These are phyloP conservation scores for Apolygus lucorum DNA, from an alignment of 1,140 invertebrate genomes.

Conservation along the genomic window DNA sequence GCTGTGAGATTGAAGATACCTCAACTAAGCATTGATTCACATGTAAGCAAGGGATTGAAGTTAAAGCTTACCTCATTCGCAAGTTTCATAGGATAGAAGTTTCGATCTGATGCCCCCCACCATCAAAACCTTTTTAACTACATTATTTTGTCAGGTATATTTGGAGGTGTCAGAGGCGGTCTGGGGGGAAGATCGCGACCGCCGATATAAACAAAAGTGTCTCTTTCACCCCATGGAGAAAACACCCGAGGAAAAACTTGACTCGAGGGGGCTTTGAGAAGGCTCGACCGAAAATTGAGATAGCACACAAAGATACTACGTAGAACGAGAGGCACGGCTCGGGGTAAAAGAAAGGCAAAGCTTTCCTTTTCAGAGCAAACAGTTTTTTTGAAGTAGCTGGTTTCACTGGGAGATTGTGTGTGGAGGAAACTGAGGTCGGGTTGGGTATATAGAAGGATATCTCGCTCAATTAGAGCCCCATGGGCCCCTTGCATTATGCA, in stretches of 20 bases:
- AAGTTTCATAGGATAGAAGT: too few species aligned
- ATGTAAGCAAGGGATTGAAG: too few species aligned
- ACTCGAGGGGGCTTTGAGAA: conserved; percentile 2
- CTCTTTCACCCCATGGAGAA: too few species aligned
- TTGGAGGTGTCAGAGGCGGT: too few species aligned
- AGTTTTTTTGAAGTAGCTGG: neutral
- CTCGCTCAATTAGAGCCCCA: neutral
- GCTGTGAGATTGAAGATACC: too few species aligned
- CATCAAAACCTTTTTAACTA: too few species aligned
- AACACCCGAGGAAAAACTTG: neutral
- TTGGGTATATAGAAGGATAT: neutral
- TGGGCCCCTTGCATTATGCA: neutral
- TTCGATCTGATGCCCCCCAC: too few species aligned
- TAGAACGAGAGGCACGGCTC: neutral
- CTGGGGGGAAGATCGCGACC: too few species aligned
- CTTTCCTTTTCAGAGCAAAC: neutral
- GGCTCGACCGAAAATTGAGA: conserved; percentile 14
- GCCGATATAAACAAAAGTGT: too few species aligned
- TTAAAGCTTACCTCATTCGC: too few species aligned
- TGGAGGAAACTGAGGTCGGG: neutral
- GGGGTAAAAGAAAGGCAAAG: neutral
- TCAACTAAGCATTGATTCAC: too few species aligned
- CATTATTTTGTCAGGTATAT: too few species aligned
- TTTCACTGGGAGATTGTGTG: neutral
- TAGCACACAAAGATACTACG: neutral